These are phyloP conservation scores for Melanophora roralis DNA, from an alignment of 2,888 invertebrate species.

Conservation along the genomic window DNA sequence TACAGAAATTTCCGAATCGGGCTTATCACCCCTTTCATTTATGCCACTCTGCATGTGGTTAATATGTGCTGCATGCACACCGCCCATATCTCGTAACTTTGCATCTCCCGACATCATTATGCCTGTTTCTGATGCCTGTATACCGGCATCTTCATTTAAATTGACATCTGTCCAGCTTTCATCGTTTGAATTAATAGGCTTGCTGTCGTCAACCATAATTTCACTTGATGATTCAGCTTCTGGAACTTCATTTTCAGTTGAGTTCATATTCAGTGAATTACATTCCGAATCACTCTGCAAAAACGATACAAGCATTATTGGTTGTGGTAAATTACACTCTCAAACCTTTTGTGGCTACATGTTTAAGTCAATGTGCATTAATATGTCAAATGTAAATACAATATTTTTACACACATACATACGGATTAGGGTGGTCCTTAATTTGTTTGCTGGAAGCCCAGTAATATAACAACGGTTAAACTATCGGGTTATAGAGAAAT, in stretches of 20 bases:
- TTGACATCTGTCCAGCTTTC: slow-evolving; percentile 97
- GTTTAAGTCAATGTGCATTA: neutral
- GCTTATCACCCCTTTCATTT: slow-evolving; percentile 83
- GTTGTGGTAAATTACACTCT: neutral
- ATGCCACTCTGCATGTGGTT: slow-evolving; percentile 61
- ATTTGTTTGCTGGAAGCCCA: too few species aligned
- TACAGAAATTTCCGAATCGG: slow-evolving; percentile 84
- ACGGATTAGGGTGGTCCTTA: neutral
- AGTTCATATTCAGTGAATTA: slow-evolving; percentile 84
- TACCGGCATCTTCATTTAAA: slow-evolving; percentile 87
- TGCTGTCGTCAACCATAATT: slow-evolving; percentile 84
- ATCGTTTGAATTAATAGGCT: slow-evolving; percentile 84
- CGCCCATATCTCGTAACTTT: slow-evolving; percentile 60
- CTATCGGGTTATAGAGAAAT: too few species aligned
- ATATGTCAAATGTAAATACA: neutral
- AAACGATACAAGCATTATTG: slow-evolving; percentile 21
- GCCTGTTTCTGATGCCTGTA: slow-evolving; percentile 67
- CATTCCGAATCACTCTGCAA: slow-evolving; percentile 90
- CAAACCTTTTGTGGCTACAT: neutral
- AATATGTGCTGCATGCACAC: slow-evolving; percentile 49
- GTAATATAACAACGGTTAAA: too few species aligned
- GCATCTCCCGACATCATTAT: slow-evolving; percentile 62
- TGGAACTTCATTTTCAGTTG: slow-evolving; percentile 84
- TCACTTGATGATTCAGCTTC: slow-evolving; percentile 85
- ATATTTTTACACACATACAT: neutral